Base-by-base conservation (phyloP, 2,888 invertebrate species). In the Spisula solida region DNA sequence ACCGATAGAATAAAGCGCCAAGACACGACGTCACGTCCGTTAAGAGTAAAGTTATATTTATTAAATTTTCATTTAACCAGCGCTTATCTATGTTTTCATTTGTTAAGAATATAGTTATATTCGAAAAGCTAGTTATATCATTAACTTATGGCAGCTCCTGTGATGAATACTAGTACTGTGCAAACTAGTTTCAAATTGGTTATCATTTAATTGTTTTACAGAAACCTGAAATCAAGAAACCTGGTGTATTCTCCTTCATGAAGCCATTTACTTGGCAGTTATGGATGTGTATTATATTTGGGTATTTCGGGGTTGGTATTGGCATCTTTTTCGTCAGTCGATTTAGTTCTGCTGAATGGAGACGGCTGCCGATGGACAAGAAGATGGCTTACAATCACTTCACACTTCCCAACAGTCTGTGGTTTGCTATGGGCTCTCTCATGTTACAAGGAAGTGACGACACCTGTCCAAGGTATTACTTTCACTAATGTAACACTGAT, bases 361-460 rank as follows among this genome's bases (percentile, higher is more conserved):
- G 98, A 89, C 96, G 97, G 5, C 96, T 97, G 16, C 83, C 88
- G 47, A 47, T 86, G 10, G 79, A 90, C 18, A 81, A 88, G 0
- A 96, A 97, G 87, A 96, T 97, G 97, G 92, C 94, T 20, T 95
- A 94, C 56, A 96, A 96, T 91, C 95, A 96, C 88, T 99, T 99
- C 97, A 98, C 98, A 95, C 98, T 99, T 96, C 98, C 98, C 97
- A 99, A 99, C 97, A 99, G 99, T 89, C 98, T 99, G 94, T 99
- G 99, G 99, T 99, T 99, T 97, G 98, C 99, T 0, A 97, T 99
- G 93, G 99, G 99, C 31, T 99, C 99, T 60, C 98, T 99, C 97
- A 99, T 99, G 98, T 99, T 99, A 97, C 99, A 99, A 97, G 99
- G 99, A 90, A 98, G 99, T 96, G 98, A 99, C 93, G 98, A 99